Base-by-base conservation (phyloP, 2,113 vertebrate genomes). In the Piprites chloris region DNA sequence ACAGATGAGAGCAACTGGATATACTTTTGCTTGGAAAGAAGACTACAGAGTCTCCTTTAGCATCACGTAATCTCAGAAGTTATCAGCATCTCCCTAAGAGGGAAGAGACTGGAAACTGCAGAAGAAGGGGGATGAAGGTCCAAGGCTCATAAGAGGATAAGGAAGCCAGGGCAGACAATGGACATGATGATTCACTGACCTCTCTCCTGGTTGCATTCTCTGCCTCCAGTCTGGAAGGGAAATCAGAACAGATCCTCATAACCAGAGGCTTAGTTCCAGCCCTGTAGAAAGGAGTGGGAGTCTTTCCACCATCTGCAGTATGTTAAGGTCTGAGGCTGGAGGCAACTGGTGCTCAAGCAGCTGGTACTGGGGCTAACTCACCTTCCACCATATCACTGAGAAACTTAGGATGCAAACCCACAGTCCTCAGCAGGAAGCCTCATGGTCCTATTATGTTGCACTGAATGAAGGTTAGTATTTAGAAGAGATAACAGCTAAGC, bases 181-280 rank as follows among this genome's bases (percentile, higher is more conserved):
- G 55, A 28, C 2, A 0, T 9, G 37, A 17, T 19, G 19, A 27
- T 72, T 30, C 65, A 46, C 49, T 17, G 5, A 8, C 28, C 0
- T 4, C 46, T 47, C 24, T 72, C 24, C 28, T 35, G n/a, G 18
- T 2, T 26, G 42, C 0, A 0, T 71, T 66, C 32, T 73, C 66
- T 85, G 71, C 12, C 17, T 14, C 15, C 1, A 9, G 35, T 24
- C 52, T 32, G 63, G 46, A 85, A 46, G 28, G 56, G 74, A 71
- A 80, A 67, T 30, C 14, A 78, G 56, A 56, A 22, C 1, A 13
- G 33, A 28, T 11, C 20, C 26, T 53, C 0, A 0, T 67, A n/a
- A 35, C 33, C 39, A 28, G 28, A 27, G 73, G 37, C 46, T 56
- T 35, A 26, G 32, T 27, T 72, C 46, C 61, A 93, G 52, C 35